Conservation (phyloP, 2,888 invertebrate species). For the Corythucha ciliata region DNA sequence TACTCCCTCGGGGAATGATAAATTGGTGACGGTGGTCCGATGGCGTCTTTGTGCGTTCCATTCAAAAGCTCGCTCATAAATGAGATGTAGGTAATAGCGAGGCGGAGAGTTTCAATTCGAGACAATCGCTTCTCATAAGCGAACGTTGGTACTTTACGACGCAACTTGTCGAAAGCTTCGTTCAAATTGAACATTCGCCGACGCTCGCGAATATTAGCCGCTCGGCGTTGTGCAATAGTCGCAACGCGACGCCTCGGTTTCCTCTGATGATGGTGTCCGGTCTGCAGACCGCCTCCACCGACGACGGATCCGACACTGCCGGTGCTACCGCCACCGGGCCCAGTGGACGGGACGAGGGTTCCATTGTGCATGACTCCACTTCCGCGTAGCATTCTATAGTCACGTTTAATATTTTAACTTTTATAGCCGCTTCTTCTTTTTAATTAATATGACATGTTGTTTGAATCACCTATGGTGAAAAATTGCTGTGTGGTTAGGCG, state of each 20-base stretch:
- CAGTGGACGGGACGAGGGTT: too few relatives aligned
- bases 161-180: constrained; percentile 86
- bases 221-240: constrained; percentile 79
- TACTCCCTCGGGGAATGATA: constrained; percentile 41
- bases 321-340: constrained; percentile 35
- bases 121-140: constrained; percentile 93
- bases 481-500: constrained; percentile 25
- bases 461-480: constrained; percentile 27
- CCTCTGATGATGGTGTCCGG: constrained; percentile 46
- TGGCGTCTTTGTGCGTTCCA: constrained; percentile 30
- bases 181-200: constrained; percentile 92
- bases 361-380: constrained; percentile 22
- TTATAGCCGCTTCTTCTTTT: background rate
- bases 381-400: constrained; percentile 27
- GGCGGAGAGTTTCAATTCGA: constrained; percentile 83
- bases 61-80: constrained; percentile 79
- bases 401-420: too few relatives aligned
- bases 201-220: constrained; percentile 86
- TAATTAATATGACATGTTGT: too few relatives aligned
- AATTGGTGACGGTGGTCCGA: constrained; percentile 30
- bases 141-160: constrained; percentile 90
- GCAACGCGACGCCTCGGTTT: constrained; percentile 81
- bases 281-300: constrained; percentile 36
- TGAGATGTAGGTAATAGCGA: constrained; percentile 92
- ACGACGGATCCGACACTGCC: constrained; percentile 33